Conservation (phyloP, 2,113 vertebrate genomes). For the Odocoileus hemionus region DNA sequence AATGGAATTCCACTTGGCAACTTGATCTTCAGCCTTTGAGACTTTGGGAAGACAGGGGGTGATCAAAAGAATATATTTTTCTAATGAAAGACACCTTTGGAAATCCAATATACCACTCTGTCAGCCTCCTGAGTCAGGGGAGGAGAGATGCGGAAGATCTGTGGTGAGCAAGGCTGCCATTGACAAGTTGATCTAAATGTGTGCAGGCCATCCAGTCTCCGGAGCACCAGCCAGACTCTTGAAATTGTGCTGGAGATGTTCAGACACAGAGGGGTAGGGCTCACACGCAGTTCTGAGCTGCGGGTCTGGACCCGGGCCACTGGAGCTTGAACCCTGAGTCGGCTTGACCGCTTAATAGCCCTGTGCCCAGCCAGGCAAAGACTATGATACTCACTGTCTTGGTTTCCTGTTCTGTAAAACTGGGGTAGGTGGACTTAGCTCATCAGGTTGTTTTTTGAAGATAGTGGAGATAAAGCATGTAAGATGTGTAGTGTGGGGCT, state of each 20-base stretch:
- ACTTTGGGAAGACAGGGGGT: conserved; percentile 9
- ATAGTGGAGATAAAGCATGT: background rate
- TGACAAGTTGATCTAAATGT: conserved; percentile 15
- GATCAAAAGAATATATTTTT: conserved; percentile 58
- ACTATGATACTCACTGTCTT: background rate
- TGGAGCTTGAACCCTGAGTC: background rate
- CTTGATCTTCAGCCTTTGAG: conserved; percentile 56
- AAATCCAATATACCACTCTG: conserved; percentile 41
- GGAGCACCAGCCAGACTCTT: background rate
- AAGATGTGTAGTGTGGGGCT: rapidly evolving
- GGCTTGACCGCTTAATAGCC: rapidly evolving
- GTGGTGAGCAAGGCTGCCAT: background rate
- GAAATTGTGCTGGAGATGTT: background rate
- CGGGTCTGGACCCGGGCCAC: rapidly evolving
- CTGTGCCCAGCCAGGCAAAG: background rate
- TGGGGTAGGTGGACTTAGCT: background rate
- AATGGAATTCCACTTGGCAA: conserved; percentile 48
- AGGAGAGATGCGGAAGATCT: conserved; percentile 9
- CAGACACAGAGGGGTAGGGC: rapidly evolving
- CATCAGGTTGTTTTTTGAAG: background rate
- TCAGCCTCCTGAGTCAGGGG: background rate
- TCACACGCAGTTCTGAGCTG: rapidly evolving
- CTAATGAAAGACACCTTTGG: conserved; percentile 60
- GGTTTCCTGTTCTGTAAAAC: background rate
- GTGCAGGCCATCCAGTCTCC: background rate